Conservation (phyloP, 2,888 invertebrate species). For the Lasioglossum figueresi region DNA sequence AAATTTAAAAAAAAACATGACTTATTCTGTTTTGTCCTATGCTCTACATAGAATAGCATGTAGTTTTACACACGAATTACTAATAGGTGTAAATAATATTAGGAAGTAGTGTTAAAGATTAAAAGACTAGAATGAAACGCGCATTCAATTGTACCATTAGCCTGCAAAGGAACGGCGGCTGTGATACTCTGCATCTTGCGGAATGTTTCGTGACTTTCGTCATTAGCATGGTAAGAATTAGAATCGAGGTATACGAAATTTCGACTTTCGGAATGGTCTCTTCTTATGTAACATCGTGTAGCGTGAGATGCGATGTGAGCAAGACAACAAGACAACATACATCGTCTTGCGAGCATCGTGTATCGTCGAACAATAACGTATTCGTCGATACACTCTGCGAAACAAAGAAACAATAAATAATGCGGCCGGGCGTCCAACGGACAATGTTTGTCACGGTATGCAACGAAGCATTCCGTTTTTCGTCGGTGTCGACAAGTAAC, state of each 20-base stretch:
- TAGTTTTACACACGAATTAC: background rate
- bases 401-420: slow-evolving; percentile 36
- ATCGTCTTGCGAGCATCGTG: slow-evolving; percentile 22
- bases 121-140: background rate
- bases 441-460: slow-evolving; percentile 11
- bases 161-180: background rate
- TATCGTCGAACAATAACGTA: slow-evolving; percentile 28
- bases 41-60: background rate
- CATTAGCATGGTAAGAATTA: slow-evolving; percentile 1
- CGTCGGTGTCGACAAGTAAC: slow-evolving; percentile 52
- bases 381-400: slow-evolving; percentile 25
- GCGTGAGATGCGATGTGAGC: background rate
- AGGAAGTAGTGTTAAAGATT: background rate
- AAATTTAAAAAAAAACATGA: background rate
- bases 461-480: slow-evolving; percentile 46
- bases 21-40: background rate
- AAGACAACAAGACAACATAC: slow-evolving; percentile 14
- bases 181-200: slow-evolving; percentile 16
- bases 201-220: slow-evolving; percentile 26
- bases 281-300: slow-evolving; percentile 53
- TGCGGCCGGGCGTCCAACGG: slow-evolving; percentile 1
- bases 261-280: slow-evolving; percentile 18
- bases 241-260: slow-evolving; percentile 17
- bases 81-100: background rate
- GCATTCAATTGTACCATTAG: slow-evolving; percentile 22